These are phyloP conservation scores for Hippoglossus hippoglossus DNA, from an alignment of 2,797 vertebrate species.

Conservation along the genomic window DNA sequence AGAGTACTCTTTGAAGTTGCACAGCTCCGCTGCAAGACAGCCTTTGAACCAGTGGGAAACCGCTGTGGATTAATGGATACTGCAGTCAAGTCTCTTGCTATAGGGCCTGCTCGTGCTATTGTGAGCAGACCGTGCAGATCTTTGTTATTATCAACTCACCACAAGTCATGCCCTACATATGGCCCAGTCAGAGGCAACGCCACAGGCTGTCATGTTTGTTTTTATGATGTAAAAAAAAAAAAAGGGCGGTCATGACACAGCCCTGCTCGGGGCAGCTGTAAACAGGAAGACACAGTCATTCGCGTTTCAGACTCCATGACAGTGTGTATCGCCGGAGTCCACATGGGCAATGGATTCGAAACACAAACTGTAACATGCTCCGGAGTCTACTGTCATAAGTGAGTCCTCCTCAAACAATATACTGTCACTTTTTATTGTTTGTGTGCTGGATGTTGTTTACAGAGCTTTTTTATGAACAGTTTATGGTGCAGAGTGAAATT, in stretches of 20 bases:
- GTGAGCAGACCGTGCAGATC: conserved; percentile 68
- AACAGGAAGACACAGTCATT: conserved; percentile 22
- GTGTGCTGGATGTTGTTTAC: too few species aligned
- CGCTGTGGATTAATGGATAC: conserved; percentile 77
- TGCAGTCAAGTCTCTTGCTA: conserved; percentile 72
- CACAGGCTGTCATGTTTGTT: conserved; percentile 46
- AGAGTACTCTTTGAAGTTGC: conserved; percentile 74
- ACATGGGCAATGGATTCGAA: conserved; percentile 7
- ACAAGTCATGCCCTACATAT: conserved; percentile 42
- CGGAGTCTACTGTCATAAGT: too few species aligned
- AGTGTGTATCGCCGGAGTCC: conserved; percentile 30
- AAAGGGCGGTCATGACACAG: conserved; percentile 16
- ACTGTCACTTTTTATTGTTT: too few species aligned
- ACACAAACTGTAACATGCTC: not conserved
- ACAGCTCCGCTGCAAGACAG: conserved; percentile 72
- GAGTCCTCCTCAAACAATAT: too few species aligned
- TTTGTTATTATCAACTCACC: conserved; percentile 67
- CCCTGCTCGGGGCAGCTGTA: conserved; percentile 1
- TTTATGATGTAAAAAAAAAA: conserved; percentile 29
- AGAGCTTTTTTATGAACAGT: not conserved
- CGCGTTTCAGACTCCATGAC: conserved; percentile 23
- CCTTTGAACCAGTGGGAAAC: conserved; percentile 78
- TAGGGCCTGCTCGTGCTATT: conserved; percentile 63
- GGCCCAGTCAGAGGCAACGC: conserved; percentile 26
- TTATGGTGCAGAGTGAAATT: not conserved